Evolutionary conservation across 1,140 invertebrate species (phyloP).

Genomic region (Calephelis nemesis): DNA sequence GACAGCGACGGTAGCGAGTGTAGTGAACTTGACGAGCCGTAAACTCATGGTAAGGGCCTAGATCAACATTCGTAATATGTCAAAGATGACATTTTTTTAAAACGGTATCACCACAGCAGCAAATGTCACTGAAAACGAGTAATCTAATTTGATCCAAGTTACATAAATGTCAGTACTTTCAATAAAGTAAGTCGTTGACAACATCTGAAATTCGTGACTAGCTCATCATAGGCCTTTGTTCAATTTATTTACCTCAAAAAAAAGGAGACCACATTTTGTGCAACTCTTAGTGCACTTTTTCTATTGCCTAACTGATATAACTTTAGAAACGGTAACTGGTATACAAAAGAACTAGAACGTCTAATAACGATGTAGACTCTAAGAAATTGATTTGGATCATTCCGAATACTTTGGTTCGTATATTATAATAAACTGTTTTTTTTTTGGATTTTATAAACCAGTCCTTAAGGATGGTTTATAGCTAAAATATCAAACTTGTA

Average conservation of each 20-base stretch:
- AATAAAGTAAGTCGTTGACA: background rate
- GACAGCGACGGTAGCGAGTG: too few relatives aligned
- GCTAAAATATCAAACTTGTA: too few relatives aligned
- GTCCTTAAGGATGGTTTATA: too few relatives aligned
- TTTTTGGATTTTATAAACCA: background rate
- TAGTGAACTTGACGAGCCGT: too few relatives aligned
- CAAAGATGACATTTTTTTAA: too few relatives aligned
- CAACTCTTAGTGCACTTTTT: conserved; percentile 12
- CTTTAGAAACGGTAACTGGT: conserved; percentile 1
- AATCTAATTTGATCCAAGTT: conserved; percentile 7
- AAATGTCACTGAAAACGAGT: background rate
- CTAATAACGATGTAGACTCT: conserved; percentile 8
- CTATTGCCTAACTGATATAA: conserved; percentile 14
- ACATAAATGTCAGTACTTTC: conserved; percentile 10
- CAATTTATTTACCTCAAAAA: conserved; percentile 11
- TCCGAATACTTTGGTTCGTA: background rate
- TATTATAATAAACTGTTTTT: background rate
- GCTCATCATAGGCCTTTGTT: background rate
- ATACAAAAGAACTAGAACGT: conserved; percentile 9
- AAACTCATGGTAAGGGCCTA: too few relatives aligned
- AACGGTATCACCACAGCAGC: background rate
- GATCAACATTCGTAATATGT: too few relatives aligned
- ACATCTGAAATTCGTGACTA: conserved; percentile 10
- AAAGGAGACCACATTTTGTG: conserved; percentile 5
- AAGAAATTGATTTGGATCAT: background rate